Percentiles rank a stretch among this genome's conserved stretches.
Conservation (phyloP, 1,140 invertebrate genomes). For the Dermatophagoides farinae region DNA sequence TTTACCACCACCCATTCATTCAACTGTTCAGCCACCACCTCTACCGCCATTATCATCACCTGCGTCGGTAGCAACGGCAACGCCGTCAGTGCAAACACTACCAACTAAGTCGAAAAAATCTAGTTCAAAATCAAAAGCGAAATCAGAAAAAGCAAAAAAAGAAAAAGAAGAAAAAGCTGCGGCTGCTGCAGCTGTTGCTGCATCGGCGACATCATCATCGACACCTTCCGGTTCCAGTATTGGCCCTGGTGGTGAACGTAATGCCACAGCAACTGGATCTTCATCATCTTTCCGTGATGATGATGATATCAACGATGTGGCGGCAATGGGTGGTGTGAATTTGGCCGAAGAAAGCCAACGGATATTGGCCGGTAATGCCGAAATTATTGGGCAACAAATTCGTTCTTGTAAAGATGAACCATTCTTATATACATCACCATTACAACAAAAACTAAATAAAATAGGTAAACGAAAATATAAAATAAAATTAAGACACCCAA, state of each 20-base stretch:
- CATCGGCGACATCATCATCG: neutral
- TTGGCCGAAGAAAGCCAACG: conserved; percentile 83
- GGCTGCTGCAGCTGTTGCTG: neutral
- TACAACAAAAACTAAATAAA: conserved; percentile 55
- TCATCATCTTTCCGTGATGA: conserved; percentile 39
- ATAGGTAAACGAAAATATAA: conserved; percentile 34
- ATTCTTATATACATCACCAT: conserved; percentile 51
- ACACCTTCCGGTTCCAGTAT: neutral
- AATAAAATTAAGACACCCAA: neutral
- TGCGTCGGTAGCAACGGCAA: neutral
- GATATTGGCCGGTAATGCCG: conserved; percentile 70
- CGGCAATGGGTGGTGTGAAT: conserved; percentile 98
- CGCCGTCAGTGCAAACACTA: conserved; percentile 2
- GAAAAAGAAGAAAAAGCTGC: conserved; percentile 20
- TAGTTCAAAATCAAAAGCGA: conserved; percentile 1
- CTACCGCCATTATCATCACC: too few relatives aligned
- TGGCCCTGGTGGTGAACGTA: neutral
- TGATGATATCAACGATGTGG: conserved; percentile 94
- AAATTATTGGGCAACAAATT: conserved; percentile 86
- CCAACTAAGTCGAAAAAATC: neutral
- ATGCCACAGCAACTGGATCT: conserved; percentile 28
- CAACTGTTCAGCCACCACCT: neutral
- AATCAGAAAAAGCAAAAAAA: neutral
- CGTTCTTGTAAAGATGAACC: conserved; percentile 80
- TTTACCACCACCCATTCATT: too few relatives aligned